phyloP scores from a whole-genome alignment of 2,113 vertebrate species.

The Panthera leo region DNA sequence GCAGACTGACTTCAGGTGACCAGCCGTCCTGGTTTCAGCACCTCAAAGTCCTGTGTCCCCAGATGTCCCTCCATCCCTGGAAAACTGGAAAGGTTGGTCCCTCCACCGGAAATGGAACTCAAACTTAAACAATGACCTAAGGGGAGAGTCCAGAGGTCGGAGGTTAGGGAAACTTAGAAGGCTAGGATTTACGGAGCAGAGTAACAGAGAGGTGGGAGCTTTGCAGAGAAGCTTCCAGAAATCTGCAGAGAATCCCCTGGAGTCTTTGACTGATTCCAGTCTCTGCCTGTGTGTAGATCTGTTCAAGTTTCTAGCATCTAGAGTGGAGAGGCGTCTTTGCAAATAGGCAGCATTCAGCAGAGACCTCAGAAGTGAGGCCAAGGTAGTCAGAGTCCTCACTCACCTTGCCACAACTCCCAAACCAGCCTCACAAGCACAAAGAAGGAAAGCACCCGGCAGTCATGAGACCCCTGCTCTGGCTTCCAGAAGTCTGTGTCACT shows the following conservation, averaged over 20 bases:
- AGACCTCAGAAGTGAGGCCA: background rate
- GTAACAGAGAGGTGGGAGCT: background rate
- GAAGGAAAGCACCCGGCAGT: background rate
- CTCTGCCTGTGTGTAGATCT: background rate
- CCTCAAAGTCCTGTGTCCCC: background rate
- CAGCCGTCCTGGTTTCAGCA: background rate
- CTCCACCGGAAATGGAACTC: background rate
- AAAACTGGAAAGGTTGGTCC: background rate
- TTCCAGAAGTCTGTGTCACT: background rate
- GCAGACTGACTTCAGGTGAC: background rate
- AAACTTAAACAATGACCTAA: background rate
- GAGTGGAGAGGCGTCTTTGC: background rate
- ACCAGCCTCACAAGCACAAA: background rate
- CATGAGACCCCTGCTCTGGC: background rate
- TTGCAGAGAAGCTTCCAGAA: background rate
- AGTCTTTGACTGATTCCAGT: background rate
- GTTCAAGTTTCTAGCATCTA: background rate
- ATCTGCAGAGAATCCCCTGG: background rate
- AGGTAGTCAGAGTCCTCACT: background rate
- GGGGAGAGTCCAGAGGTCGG: background rate
- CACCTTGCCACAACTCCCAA: background rate
- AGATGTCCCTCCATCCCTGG: background rate
- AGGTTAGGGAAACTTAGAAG: background rate
- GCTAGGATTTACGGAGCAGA: background rate
- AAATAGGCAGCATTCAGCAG: background rate